Evolutionary conservation across 2,888 invertebrate genomes (phyloP).

Genomic region (Chloromyia formosa): DNA sequence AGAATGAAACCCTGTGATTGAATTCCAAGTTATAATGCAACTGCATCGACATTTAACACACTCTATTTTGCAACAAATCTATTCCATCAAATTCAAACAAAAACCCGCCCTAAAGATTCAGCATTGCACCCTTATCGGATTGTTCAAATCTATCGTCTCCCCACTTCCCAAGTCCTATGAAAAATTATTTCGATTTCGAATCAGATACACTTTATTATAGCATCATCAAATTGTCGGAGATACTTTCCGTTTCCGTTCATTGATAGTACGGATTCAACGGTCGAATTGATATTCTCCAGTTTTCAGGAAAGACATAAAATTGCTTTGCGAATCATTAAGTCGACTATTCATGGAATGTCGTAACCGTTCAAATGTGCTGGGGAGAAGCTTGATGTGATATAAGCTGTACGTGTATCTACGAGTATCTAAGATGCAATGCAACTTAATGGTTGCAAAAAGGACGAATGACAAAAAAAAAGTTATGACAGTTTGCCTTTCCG

Average conservation of each 20-base stretch:
- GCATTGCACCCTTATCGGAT: too few species aligned
- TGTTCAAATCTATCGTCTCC: too few species aligned
- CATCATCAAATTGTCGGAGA: conserved; percentile 29
- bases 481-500: background rate
- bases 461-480: background rate
- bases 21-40: too few species aligned
- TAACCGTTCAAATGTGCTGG: background rate
- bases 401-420: too few species aligned
- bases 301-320: conserved; percentile 17
- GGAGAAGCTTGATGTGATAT: background rate
- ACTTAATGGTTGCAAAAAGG: background rate
- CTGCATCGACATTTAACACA: too few species aligned
- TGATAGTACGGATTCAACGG: background rate
- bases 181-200: conserved; percentile 5
- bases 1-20: too few species aligned
- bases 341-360: conserved; percentile 33
- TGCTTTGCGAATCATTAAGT: conserved; percentile 42
- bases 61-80: too few species aligned
- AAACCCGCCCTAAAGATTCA: too few species aligned
- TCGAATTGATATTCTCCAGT: conserved; percentile 15
- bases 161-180: too few species aligned
- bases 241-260: conserved; percentile 36
- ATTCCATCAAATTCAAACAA: too few species aligned
- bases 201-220: conserved; percentile 37
- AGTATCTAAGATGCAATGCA: background rate